phyloP scores from a whole-genome alignment of 2,797 vertebrate genomes.

The Nyctalus aviator region DNA sequence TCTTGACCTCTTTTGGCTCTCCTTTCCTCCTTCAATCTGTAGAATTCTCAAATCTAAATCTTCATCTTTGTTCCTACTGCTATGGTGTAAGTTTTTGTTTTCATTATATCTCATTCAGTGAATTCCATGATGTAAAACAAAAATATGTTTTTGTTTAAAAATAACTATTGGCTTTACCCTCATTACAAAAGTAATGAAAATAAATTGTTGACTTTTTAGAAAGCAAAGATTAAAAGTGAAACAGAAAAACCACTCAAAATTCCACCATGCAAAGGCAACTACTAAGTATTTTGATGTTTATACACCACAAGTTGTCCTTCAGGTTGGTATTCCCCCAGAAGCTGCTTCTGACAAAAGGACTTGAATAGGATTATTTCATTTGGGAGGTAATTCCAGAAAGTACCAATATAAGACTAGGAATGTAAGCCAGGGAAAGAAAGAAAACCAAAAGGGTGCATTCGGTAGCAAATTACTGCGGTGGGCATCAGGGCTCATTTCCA shows the following conservation, averaged over 20 bases:
- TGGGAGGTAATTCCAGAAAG: neutral
- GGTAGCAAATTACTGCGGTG: neutral
- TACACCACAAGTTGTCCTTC: neutral
- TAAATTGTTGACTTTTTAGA: neutral
- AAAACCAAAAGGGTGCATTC: neutral
- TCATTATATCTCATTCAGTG: neutral
- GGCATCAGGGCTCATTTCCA: neutral
- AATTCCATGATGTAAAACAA: neutral
- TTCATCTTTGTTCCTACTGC: neutral
- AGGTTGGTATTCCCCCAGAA: neutral
- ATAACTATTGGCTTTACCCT: neutral
- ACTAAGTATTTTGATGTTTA: neutral
- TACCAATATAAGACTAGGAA: neutral
- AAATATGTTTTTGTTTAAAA: neutral
- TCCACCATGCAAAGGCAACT: neutral
- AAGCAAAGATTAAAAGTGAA: constrained; percentile 5
- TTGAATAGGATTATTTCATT: neutral
- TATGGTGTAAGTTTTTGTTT: neutral
- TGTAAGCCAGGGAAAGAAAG: neutral
- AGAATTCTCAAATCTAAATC: neutral
- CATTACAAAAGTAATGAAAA: neutral
- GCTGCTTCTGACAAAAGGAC: neutral
- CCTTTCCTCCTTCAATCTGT: neutral
- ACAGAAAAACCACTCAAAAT: neutral
- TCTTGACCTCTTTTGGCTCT: neutral